Percentiles rank a stretch among this genome's conserved stretches.
These are phyloP conservation scores for Danionella cerebrum DNA, from an alignment of 2,113 vertebrate genomes.

Conservation along the genomic window DNA sequence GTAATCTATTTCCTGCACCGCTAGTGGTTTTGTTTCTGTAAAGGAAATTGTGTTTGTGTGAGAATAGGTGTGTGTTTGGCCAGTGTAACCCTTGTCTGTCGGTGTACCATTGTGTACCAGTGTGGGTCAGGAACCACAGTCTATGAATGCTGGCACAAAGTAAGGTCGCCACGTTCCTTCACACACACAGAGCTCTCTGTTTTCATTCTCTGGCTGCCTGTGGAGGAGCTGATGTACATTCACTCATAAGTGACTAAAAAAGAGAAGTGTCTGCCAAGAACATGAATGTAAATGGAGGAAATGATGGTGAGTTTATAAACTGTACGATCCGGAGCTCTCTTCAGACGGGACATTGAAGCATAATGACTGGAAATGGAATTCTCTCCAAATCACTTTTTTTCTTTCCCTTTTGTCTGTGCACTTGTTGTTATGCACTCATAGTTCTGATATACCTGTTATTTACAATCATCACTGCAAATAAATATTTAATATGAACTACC, in stretches of 20 bases:
- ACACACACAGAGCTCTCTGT: background rate
- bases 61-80: constrained; percentile 4
- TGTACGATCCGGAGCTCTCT: background rate
- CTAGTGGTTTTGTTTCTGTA: background rate
- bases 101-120: constrained; percentile 19
- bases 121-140: constrained; percentile 1
- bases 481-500: no score
- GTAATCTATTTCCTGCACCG: background rate
- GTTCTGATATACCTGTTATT: no score
- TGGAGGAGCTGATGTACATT: background rate
- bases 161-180: constrained; percentile 11
- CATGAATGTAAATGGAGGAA: constrained; percentile 74
- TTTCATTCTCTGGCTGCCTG: background rate
- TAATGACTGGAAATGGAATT: background rate
- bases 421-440: no score
- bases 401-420: no score
- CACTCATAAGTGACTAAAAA: background rate
- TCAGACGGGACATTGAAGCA: background rate
- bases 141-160: constrained; percentile 22
- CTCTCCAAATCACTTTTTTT: no score
- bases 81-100: background rate
- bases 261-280: constrained; percentile 52
- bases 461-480: no score
- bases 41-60: constrained; percentile 5
- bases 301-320: constrained; percentile 70